Evolutionary conservation across 2,113 vertebrate species (phyloP).

Genomic region (Bolborhynchus lineola): DNA sequence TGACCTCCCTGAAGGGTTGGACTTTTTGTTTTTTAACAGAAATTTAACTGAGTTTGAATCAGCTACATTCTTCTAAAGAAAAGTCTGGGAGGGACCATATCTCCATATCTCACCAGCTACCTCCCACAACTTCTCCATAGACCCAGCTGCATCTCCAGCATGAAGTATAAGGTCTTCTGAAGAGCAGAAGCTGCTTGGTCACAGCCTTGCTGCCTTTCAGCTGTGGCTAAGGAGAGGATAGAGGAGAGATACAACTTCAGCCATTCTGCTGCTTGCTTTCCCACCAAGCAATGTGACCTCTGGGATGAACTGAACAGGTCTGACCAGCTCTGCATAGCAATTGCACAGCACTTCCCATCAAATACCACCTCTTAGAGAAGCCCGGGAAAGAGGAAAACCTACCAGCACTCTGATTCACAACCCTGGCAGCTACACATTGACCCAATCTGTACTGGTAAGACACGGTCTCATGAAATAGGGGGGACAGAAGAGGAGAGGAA

Average conservation of each 20-base stretch:
- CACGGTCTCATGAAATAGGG: background rate
- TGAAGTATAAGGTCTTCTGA: rapidly evolving
- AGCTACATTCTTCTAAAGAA: background rate
- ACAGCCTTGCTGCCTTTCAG: background rate
- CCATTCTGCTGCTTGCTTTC: background rate
- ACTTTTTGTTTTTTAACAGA: background rate
- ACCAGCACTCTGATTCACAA: background rate
- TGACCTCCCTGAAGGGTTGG: background rate
- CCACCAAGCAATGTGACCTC: background rate
- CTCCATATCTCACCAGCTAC: background rate
- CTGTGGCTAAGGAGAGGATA: background rate
- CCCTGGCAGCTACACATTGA: background rate
- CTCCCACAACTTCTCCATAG: background rate
- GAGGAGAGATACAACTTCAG: background rate
- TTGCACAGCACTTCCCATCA: background rate
- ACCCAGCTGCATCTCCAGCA: background rate
- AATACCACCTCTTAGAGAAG: rapidly evolving
- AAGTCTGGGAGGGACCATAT: background rate
- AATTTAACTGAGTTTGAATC: background rate
- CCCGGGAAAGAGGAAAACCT: background rate
- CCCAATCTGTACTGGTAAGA: background rate
- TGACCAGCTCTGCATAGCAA: background rate
- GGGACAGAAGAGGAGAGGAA: no score
- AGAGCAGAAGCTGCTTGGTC: background rate
- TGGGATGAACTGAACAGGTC: background rate